phyloP scores from a whole-genome alignment of 2,797 vertebrate species.

The Hozukius guyotensis region DNA sequence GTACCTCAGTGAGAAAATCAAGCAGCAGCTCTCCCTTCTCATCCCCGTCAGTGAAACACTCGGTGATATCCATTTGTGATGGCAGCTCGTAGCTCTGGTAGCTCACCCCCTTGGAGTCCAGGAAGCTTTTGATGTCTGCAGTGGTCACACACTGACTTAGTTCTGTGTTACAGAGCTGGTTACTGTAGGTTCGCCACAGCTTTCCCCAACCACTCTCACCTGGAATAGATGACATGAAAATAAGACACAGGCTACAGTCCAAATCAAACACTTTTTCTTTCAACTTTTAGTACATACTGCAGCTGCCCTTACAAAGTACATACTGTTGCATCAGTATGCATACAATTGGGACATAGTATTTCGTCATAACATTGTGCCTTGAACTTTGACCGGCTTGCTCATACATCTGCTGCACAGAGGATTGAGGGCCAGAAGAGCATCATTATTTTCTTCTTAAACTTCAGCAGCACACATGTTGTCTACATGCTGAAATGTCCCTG shows the following conservation, averaged over 20 bases:
- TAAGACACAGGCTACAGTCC: neutral
- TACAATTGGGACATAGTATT: too few species aligned
- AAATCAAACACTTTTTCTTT: neutral
- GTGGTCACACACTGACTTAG: slow-evolving; percentile 85
- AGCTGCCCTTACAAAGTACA: too few species aligned
- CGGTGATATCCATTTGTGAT: slow-evolving; percentile 91
- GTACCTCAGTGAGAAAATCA: slow-evolving; percentile 92
- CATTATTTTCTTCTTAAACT: neutral
- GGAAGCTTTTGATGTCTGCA: slow-evolving; percentile 76
- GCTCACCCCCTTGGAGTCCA: slow-evolving; percentile 82
- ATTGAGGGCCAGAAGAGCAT: neutral
- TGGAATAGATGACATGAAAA: slow-evolving; percentile 58
- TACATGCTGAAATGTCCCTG: neutral
- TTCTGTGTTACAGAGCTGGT: slow-evolving; percentile 78
- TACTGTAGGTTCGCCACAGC: slow-evolving; percentile 85
- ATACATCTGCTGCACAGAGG: too few species aligned
- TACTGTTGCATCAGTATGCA: too few species aligned
- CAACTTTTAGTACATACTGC: neutral
- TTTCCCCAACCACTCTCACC: slow-evolving; percentile 87
- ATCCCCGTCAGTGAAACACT: slow-evolving; percentile 90
- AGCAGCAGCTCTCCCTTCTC: slow-evolving; percentile 89
- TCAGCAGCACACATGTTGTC: neutral
- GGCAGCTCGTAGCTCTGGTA: slow-evolving; percentile 83
- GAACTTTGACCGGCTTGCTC: too few species aligned
- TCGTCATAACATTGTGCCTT: too few species aligned